A percentile compares a stretch with the other conserved stretches of the same genome.
Evolutionary conservation across 2,888 invertebrate species (phyloP).

Genomic region (Lamellibrachia satsuma): DNA sequence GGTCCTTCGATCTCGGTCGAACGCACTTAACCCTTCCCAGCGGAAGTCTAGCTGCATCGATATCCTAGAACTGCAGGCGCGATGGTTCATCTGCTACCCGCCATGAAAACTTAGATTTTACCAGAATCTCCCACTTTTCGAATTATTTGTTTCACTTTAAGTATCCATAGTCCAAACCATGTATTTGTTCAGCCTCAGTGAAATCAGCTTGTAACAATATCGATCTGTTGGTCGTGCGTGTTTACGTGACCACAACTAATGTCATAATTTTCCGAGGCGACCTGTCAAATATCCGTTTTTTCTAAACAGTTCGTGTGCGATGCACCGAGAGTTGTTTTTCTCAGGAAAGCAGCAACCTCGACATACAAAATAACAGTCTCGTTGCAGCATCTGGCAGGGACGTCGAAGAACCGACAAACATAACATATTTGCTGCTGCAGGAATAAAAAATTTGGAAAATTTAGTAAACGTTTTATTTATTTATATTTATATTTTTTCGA

Average conservation of each 20-base stretch:
- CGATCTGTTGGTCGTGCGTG: not conserved
- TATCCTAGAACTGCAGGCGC: too few species aligned
- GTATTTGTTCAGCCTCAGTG: not conserved
- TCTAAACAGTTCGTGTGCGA: not conserved
- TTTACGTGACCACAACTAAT: not conserved
- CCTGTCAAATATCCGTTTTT: not conserved
- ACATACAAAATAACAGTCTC: not conserved
- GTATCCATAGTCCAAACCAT: not conserved
- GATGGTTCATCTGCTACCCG: too few species aligned
- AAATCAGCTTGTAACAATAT: not conserved
- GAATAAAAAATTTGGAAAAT: too few species aligned
- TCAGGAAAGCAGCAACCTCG: not conserved
- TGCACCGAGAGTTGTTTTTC: not conserved
- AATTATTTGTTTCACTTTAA: not conserved
- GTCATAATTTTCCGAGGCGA: not conserved
- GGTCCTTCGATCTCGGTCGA: too few species aligned
- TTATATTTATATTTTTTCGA: too few species aligned
- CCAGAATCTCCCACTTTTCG: too few species aligned
- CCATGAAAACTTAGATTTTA: too few species aligned
- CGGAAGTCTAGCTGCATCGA: too few species aligned
- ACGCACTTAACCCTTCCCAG: too few species aligned
- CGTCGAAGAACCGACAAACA: not conserved
- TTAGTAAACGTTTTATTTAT: too few species aligned
- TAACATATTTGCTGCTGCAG: not conserved
- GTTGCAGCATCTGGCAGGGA: not conserved